Evolutionary conservation across 2,888 invertebrate genomes (phyloP), one percentile per base, ranked within the genome.

Genomic region (Luperina nickerlii): DNA sequence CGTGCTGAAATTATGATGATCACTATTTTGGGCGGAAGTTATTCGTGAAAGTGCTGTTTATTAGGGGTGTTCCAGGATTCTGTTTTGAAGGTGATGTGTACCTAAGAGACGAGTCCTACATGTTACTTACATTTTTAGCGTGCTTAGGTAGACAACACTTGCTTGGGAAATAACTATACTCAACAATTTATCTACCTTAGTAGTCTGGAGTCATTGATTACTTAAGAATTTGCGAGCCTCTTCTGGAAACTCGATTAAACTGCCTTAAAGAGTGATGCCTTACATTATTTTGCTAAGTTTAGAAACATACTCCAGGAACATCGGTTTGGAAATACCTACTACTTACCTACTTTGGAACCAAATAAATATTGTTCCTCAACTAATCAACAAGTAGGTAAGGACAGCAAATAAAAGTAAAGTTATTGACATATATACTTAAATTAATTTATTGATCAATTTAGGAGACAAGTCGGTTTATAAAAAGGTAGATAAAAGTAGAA

Each of bases 231-330:
- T 45, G 24, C 51, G 63, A 80, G 48, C 57, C 20, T 42, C 74
- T 83, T 72, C 78, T 83, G 24, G 73, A 45, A 83, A 82, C 18
- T 45, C 32, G 71, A 72, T 54, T 65, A 54, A 65, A 69, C 54
- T 63, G 24, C 68, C 68, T 15, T 75, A 75, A 32, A 66, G 18
- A 78, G 60, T 18, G 27, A 45, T 68, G 65, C 48, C 15, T 78
- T 68, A 45, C 62, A 72, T 83, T 78, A 67, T 18, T 60, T 60
- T 20, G 38, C 24, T 24, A 48, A n/a, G 51, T 68, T 63, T 65
- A 72, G 70, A 74, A 74, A 74, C 24, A 24, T 60, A 32, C 68
- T 68, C 20, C 27, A 20, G 54, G 11, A 32, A 63, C 48, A 71
- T 54, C 66, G 13, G 27, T 69, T 69, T 48, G 68, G 20, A 48